Evolutionary conservation across 2,113 vertebrate species (phyloP).

Genomic region (Lepisosteus osseus): DNA sequence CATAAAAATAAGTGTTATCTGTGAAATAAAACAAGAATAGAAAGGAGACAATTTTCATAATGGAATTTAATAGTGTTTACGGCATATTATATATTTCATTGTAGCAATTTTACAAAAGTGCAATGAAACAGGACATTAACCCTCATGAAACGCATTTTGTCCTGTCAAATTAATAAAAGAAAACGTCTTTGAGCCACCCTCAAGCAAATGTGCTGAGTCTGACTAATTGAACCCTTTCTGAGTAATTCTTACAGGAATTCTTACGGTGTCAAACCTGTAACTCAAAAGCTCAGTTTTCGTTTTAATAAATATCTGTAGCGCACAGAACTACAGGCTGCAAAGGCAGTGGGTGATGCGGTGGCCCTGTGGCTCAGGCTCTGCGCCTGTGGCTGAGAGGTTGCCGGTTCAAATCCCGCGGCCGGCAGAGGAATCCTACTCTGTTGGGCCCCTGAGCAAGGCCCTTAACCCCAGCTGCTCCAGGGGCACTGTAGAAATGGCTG

Average conservation of each 20-base stretch:
- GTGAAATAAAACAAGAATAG: no score
- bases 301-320: no score
- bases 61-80: constrained; percentile 4
- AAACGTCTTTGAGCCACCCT: background rate
- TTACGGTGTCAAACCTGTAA: background rate
- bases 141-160: constrained; percentile 7
- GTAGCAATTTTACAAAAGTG: background rate
- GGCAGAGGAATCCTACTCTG: no score
- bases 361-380: no score
- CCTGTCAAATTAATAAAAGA: constrained; percentile 7
- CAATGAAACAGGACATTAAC: constrained; percentile 7
- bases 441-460: no score
- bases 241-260: background rate
- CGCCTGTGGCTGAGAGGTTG: no score
- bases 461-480: no score
- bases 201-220: background rate
- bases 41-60: background rate
- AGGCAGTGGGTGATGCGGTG: no score
- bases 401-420: no score
- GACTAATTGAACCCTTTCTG: background rate
- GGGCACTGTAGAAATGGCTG: no score
- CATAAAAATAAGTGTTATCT: no score
- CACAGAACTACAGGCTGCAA: no score
- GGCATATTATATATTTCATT: background rate
- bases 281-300: background rate